Evolutionary conservation across 2,888 invertebrate species (phyloP), one percentile per base, ranked within the genome.

Genomic region (Neria commutata): DNA sequence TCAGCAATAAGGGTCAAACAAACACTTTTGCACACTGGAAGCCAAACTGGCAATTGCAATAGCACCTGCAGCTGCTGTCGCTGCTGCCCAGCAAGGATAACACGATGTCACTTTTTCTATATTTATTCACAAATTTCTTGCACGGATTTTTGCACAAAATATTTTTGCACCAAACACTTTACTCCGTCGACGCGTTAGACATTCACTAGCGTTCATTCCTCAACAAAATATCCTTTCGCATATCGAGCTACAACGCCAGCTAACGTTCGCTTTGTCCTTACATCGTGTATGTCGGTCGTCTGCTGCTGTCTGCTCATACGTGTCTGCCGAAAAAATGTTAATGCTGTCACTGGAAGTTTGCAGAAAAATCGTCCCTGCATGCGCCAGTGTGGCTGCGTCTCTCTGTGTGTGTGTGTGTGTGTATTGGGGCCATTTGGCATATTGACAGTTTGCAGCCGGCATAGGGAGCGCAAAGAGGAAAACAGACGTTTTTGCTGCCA

Each of bases 241-340:
- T 33, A 33, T 33, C 37, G 51, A 14, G 37, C 23, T 34, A 37
- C n/a, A n/a, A n/a, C n/a, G n/a, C n/a, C n/a, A n/a, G n/a, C n/a
- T n/a, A n/a, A n/a, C n/a, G n/a, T 33, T 26, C 24, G 45, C 51
- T 54, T 33, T 45, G 54, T 45, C 42, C 37, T 42, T 51, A 11
- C 51, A 49, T 42, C 42, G 42, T 54, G 54, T 16, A 33, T 42
- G 65, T 60, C n/a, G n/a, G n/a, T n/a, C n/a, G n/a, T n/a, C 33
- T 54, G 34, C 33, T 21, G 10, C 46, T 54, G 54, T 26, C 26
- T 17, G 65, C 63, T 67, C 63, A 62, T 64, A 67, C 65, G 65
- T 67, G 63, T 61, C 67, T 61, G 64, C 62, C 63, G 58, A 67
- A 64, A 68, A 54, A 62, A 63, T 6, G 11, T n/a, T 4, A 6